Evolutionary conservation across 2,797 vertebrate genomes (phyloP).

Genomic region (Malacoraja senta): DNA sequence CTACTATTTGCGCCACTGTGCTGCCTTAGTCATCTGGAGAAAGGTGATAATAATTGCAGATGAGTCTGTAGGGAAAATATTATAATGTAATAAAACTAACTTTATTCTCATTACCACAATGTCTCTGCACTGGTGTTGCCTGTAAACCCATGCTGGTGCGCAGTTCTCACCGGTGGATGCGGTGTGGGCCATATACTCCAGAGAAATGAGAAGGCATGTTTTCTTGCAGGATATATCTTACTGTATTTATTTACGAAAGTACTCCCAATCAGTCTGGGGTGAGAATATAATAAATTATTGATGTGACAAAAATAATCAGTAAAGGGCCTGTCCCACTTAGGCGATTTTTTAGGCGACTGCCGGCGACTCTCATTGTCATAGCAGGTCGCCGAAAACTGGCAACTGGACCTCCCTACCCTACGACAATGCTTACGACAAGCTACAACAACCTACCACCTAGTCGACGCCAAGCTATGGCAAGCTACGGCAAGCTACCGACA

Average conservation of each 20-base stretch:
- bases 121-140: background rate
- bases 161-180: background rate
- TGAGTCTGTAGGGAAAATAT: background rate
- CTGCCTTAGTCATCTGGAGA: background rate
- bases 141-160: background rate
- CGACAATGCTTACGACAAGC: no score
- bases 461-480: no score
- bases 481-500: no score
- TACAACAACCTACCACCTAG: no score
- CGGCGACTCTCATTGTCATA: no score
- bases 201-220: background rate
- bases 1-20: no score
- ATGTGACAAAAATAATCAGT: background rate
- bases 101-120: background rate
- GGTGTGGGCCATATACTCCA: background rate
- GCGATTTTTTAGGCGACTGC: no score
- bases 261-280: background rate
- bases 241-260: background rate
- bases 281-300: background rate
- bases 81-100: background rate
- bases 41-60: background rate
- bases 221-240: background rate
- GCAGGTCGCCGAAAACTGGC: no score
- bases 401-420: no score
- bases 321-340: no score